Evolutionary conservation across 2,113 vertebrate genomes (phyloP), one percentile per base, ranked within the genome.

Genomic region (Excalfactoria chinensis): DNA sequence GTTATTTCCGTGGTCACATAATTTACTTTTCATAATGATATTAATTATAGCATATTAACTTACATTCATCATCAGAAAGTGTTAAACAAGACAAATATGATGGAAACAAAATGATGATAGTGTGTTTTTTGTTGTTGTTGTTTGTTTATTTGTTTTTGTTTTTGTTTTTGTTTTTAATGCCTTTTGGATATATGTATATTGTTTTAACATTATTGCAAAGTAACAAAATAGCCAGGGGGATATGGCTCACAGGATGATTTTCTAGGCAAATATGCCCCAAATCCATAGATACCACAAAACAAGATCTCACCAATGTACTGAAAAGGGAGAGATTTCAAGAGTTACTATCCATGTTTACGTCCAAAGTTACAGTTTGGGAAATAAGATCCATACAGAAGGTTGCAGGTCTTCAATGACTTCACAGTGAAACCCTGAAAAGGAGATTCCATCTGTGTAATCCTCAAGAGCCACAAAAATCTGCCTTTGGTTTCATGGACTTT

Each of bases 11-110:
- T 74, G 28, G 43, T 62, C 70, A 81, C 32, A 49, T 66, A 73
- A 46, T 69, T 82, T 35, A 49, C 96, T 96, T 96, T 81, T 89
- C 58, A 88, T 84, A 3, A 73, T 86, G 69, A 46, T 20, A 37
- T 93, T 73, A 49, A 88, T 53, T 64, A 59, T 75, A 35, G 23
- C 17, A 60, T 26, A 37, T 60, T 81, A 59, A 79, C 18, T 88
- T 86, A 69, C 26, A 68, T 40, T 71, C 20, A 78, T 71, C 20
- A 78, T 84, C 32, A 80, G 88, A 86, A 86, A 95, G 91, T 51
- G 2, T 77, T 28, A 51, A 8, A 41, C 55, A 28, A 79, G 15
- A 6, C 56, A 84, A 78, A 64, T 1, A 1, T 46, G 46, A 62
- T 6, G 66, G 11, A 66, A 83, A 10, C 17, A 77, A 83, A 91